Conservation (phyloP, 2,113 vertebrate genomes). For the Emydura subglobosa region DNA sequence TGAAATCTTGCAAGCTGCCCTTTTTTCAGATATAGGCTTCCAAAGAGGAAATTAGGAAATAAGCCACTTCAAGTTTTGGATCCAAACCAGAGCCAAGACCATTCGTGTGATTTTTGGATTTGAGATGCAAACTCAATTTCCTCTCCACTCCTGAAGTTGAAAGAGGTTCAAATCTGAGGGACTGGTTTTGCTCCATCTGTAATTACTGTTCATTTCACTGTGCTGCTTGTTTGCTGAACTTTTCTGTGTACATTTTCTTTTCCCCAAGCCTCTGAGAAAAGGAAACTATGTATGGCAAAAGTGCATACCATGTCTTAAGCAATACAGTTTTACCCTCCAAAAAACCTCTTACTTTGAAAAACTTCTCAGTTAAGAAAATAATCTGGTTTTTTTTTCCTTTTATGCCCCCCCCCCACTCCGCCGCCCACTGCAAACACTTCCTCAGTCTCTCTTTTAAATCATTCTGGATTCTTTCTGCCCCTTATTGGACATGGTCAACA, state of each 20-base stretch:
- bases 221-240: background rate
- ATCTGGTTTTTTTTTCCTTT: fast-evolving
- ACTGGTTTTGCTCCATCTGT: conserved; percentile 24
- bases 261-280: conserved; percentile 1
- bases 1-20: background rate
- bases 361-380: background rate
- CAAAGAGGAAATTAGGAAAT: background rate
- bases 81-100: background rate
- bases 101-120: background rate
- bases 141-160: conserved; percentile 9
- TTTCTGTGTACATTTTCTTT: conserved; percentile 29
- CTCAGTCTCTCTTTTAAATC: background rate
- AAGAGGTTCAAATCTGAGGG: conserved; percentile 18
- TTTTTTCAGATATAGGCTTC: background rate
- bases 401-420: background rate
- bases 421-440: background rate
- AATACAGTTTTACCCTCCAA: background rate
- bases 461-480: background rate
- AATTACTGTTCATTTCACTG: conserved; percentile 35
- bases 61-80: background rate
- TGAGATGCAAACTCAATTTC: background rate
- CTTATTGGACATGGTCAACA: background rate
- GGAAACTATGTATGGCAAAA: conserved; percentile 21
- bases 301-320: background rate
- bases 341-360: background rate